Conservation (phyloP, 2,797 vertebrate genomes). For the Molossus alvarezi region DNA sequence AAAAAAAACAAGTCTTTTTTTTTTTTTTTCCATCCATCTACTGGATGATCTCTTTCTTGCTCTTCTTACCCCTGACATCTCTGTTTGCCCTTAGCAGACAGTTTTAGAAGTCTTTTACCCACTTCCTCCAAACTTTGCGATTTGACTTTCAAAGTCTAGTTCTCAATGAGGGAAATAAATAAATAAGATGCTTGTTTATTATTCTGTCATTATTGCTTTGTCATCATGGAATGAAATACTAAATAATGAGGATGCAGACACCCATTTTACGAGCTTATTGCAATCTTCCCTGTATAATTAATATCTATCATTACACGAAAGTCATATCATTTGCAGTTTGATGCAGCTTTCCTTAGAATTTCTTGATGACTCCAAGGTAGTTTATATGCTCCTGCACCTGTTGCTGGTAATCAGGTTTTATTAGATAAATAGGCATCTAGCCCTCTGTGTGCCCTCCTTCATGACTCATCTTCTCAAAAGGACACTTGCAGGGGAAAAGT, state of each 20-base stretch:
- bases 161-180: conserved; percentile 75
- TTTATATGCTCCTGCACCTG: conserved; percentile 78
- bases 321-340: conserved; percentile 81
- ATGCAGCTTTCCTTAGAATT: conserved; percentile 77
- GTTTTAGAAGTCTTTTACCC: background rate
- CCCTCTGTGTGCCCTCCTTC: background rate
- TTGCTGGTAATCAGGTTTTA: conserved; percentile 77
- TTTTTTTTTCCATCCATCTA: background rate
- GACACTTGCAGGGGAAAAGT: conserved; percentile 10
- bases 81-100: background rate
- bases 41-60: background rate
- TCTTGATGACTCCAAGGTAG: conserved; percentile 74
- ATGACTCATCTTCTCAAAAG: conserved; percentile 68
- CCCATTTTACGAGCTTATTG: conserved; percentile 79
- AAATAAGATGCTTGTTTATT: conserved; percentile 84
- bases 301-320: conserved; percentile 83
- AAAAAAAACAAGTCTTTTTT: background rate
- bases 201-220: conserved; percentile 83
- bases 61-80: background rate
- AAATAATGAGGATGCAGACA: conserved; percentile 82
- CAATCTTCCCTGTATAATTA: conserved; percentile 84
- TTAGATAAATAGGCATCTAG: conserved; percentile 66
- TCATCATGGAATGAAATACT: conserved; percentile 80
- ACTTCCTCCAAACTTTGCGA: conserved; percentile 56
- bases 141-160: conserved; percentile 84